Conservation (phyloP, 2,113 vertebrate species). For the Nannospalax galili region DNA sequence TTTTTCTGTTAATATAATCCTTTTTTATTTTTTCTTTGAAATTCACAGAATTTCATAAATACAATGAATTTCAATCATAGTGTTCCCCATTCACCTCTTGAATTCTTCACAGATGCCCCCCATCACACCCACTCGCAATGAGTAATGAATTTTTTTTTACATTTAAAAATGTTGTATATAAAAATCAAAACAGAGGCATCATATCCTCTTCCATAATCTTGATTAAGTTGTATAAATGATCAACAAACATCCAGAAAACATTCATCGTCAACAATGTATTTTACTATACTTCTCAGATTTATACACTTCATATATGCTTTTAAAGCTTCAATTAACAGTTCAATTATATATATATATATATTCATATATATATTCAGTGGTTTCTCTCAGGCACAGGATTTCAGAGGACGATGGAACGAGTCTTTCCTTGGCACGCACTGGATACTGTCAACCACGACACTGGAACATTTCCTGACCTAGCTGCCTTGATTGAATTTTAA, state of each 20-base stretch:
- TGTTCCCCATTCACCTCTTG: no score
- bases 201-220: constrained; percentile 40
- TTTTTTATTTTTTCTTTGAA: no score
- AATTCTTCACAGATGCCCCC: no score
- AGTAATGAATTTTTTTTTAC: no score
- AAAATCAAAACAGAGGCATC: constrained; percentile 2
- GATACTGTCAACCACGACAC: background rate
- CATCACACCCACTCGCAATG: no score
- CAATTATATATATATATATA: constrained; percentile 66
- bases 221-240: constrained; percentile 37
- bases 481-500: constrained; percentile 54
- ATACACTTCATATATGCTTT: constrained; percentile 75
- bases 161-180: background rate
- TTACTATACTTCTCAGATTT: constrained; percentile 74
- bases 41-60: no score
- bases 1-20: no score
- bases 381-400: constrained; percentile 75
- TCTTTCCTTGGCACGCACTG: background rate
- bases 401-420: background rate
- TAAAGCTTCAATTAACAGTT: constrained; percentile 77
- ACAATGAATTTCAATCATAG: no score
- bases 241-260: constrained; percentile 51
- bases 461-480: constrained; percentile 24
- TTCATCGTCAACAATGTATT: constrained; percentile 55
- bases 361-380: constrained; percentile 51